Percentiles rank a stretch among this genome's conserved stretches.
Evolutionary conservation across 2,888 invertebrate species (phyloP).

Genomic region (Dioctria linearis): DNA sequence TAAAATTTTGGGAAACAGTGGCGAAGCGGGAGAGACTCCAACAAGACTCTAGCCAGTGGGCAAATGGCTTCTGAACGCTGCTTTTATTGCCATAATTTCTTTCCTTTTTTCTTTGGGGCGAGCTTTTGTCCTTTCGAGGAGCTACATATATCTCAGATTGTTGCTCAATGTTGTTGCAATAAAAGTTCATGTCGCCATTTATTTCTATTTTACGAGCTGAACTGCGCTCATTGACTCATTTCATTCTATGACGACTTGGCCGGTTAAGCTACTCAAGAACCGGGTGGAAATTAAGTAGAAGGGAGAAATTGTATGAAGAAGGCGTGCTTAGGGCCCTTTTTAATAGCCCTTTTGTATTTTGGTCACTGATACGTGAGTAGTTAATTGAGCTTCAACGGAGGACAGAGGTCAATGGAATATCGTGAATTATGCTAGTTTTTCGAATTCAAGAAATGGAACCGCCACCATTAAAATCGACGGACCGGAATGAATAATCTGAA

Average conservation of each 20-base stretch:
- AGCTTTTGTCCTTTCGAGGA: constrained; percentile 9
- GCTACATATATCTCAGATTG: not conserved
- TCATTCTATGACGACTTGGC: constrained; percentile 4
- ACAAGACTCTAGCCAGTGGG: constrained; percentile 16
- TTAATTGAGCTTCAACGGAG: constrained; percentile 38
- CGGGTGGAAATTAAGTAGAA: constrained; percentile 6
- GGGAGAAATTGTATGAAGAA: not conserved
- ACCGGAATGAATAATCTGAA: constrained; percentile 10
- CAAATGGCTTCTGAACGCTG: constrained; percentile 9
- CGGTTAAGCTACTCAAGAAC: constrained; percentile 7
- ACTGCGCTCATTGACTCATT: constrained; percentile 57
- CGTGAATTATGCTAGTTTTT: not conserved
- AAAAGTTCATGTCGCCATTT: constrained; percentile 59
- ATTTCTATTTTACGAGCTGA: constrained; percentile 58
- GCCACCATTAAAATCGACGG: constrained; percentile 22
- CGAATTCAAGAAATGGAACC: not conserved
- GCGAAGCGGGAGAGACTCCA: not conserved
- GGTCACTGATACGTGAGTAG: constrained; percentile 55
- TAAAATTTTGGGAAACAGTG: not conserved
- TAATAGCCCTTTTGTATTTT: constrained; percentile 32
- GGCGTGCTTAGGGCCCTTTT: constrained; percentile 28
- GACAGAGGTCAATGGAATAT: constrained; percentile 45
- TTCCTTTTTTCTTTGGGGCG: constrained; percentile 9
- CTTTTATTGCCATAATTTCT: constrained; percentile 50
- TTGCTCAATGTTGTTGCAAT: constrained; percentile 54